Evolutionary conservation across 2,797 vertebrate species (phyloP).

Genomic region (Onychomys torridus): DNA sequence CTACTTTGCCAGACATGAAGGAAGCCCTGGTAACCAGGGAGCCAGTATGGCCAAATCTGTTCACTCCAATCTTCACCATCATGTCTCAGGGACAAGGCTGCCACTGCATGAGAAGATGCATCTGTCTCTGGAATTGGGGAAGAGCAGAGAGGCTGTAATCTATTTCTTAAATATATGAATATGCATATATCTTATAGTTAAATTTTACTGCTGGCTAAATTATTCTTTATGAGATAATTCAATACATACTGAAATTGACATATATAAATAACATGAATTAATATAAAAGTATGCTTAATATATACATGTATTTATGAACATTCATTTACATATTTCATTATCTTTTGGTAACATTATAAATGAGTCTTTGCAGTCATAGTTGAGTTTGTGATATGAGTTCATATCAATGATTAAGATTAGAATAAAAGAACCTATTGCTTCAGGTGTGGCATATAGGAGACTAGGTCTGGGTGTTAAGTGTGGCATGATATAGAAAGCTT

Average conservation of each 20-base stretch:
- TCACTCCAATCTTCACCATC: too few species aligned
- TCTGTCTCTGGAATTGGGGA: not conserved
- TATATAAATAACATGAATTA: not conserved
- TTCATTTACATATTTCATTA: constrained; percentile 65
- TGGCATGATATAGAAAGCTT: constrained; percentile 1
- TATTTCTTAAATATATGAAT: constrained; percentile 30
- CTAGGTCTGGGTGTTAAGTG: not conserved
- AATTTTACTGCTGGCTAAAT: constrained; percentile 34
- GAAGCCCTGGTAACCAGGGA: not conserved
- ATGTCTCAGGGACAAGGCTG: not conserved
- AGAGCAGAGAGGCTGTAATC: not conserved
- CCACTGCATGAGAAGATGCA: not conserved
- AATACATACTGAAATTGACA: constrained; percentile 61
- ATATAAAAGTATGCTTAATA: constrained; percentile 62
- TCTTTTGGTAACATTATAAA: not conserved
- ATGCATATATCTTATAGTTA: not conserved
- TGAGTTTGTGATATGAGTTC: constrained; percentile 18
- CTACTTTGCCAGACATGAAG: not conserved
- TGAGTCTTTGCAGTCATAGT: not conserved
- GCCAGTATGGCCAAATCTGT: not conserved
- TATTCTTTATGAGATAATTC: constrained; percentile 65
- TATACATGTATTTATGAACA: not conserved
- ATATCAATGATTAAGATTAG: not conserved
- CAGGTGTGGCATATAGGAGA: constrained; percentile 73
- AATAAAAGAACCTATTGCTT: not conserved